A percentile compares a stretch with the other conserved stretches of the same genome.
Evolutionary conservation across 2,888 invertebrate species (phyloP).

Genomic region (Spodoptera littoralis): DNA sequence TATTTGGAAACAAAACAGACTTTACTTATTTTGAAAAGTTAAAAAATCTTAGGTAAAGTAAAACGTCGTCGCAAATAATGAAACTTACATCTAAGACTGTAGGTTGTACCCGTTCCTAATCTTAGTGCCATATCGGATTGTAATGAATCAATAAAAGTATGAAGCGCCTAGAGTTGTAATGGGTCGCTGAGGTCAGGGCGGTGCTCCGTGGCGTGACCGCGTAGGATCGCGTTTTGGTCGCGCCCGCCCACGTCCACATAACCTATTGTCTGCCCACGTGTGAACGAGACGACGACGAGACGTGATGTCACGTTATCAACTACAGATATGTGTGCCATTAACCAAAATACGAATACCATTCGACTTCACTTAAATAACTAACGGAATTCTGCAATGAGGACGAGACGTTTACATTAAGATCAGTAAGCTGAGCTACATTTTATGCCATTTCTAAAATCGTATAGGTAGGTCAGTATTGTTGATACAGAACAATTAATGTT

Average conservation of each 20-base stretch:
- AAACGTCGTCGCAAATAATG: too few relatives aligned
- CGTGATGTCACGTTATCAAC: conserved; percentile 78
- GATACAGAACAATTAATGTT: conserved; percentile 3
- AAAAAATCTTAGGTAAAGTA: too few relatives aligned
- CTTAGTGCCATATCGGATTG: conserved; percentile 26
- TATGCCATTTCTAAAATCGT: too few relatives aligned
- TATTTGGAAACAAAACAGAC: too few relatives aligned
- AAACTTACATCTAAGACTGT: background rate
- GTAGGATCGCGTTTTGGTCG: conserved; percentile 83
- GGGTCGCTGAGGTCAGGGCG: conserved; percentile 61
- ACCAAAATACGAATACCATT: conserved; percentile 60
- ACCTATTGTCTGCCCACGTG: conserved; percentile 82
- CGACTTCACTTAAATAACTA: conserved; percentile 35
- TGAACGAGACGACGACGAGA: conserved; percentile 69
- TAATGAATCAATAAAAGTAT: conserved; percentile 71
- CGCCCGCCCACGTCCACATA: conserved; percentile 71
- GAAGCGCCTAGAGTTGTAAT: conserved; percentile 60
- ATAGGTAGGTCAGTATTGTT: background rate
- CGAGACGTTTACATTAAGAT: too few relatives aligned
- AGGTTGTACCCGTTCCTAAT: conserved; percentile 48
- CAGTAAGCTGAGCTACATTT: too few relatives aligned
- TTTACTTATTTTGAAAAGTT: too few relatives aligned
- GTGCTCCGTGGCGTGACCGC: conserved; percentile 60
- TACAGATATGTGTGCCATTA: conserved; percentile 69
- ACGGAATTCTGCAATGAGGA: conserved; percentile 7